These are phyloP conservation scores for Platyscapa corneri DNA, from an alignment of 1,140 invertebrate species.

Conservation along the genomic window DNA sequence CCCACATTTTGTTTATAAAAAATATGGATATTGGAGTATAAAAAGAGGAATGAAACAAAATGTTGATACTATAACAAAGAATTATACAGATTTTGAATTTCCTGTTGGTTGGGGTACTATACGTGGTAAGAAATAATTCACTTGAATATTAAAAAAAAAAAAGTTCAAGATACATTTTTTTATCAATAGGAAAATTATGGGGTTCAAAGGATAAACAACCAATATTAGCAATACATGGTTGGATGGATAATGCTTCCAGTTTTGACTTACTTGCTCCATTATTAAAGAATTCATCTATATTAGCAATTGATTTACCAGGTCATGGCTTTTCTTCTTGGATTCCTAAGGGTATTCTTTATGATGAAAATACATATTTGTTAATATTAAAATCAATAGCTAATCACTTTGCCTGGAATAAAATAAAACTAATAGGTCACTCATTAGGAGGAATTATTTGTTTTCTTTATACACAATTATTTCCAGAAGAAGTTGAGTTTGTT, in stretches of 20 bases:
- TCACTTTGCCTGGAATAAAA: slow-evolving; percentile 81
- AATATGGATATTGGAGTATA: neutral
- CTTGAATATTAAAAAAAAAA: neutral
- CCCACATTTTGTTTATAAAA: neutral
- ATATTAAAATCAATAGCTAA: slow-evolving; percentile 77
- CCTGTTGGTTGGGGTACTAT: slow-evolving; percentile 81
- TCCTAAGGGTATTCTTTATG: slow-evolving; percentile 79
- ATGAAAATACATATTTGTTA: slow-evolving; percentile 75
- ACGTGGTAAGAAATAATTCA: slow-evolving; percentile 68
- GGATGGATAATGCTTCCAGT: slow-evolving; percentile 84
- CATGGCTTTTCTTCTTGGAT: slow-evolving; percentile 83
- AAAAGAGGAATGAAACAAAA: slow-evolving; percentile 29
- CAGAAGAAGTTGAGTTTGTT: slow-evolving; percentile 77
- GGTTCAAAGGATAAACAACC: slow-evolving; percentile 77
- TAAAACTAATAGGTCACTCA: slow-evolving; percentile 81
- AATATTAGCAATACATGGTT: slow-evolving; percentile 83
- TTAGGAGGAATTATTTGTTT: slow-evolving; percentile 79
- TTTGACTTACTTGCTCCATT: slow-evolving; percentile 82
- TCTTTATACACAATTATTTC: slow-evolving; percentile 77
- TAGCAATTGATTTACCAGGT: slow-evolving; percentile 83
- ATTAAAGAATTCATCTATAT: slow-evolving; percentile 76
- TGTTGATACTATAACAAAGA: neutral
- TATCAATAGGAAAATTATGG: slow-evolving; percentile 78
- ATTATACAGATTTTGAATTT: slow-evolving; percentile 76
- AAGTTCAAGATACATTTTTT: neutral